phyloP scores from a whole-genome alignment of 2,888 invertebrate species.

The Stegophylla sp. region DNA sequence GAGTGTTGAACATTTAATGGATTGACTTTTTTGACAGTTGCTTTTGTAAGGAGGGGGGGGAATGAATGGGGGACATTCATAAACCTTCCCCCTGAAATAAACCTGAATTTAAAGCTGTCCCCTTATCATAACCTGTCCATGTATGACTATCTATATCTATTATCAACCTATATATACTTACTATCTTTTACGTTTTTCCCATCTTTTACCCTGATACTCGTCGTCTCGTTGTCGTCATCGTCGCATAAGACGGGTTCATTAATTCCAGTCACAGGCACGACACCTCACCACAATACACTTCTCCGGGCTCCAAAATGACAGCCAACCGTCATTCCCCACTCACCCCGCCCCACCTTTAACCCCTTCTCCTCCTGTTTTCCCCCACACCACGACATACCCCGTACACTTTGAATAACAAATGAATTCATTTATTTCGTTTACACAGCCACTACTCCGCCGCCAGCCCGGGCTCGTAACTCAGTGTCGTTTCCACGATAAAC shows the following conservation, averaged over 20 bases:
- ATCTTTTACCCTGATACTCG: neutral
- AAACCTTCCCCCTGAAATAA: too few species aligned
- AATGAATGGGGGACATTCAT: too few species aligned
- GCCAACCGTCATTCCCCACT: conserved; percentile 41
- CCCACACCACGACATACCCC: too few species aligned
- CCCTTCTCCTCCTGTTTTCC: too few species aligned
- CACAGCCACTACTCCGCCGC: conserved; percentile 14
- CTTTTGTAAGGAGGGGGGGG: too few species aligned
- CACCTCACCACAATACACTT: conserved; percentile 29
- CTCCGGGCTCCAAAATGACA: conserved; percentile 34
- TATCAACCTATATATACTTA: too few species aligned
- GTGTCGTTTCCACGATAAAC: conserved; percentile 59
- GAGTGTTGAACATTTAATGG: too few species aligned
- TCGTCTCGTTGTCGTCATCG: neutral
- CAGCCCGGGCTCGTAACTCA: conserved; percentile 47
- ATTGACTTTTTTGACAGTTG: too few species aligned
- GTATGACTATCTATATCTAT: too few species aligned
- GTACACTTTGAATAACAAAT: conserved; percentile 55
- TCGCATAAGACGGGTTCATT: conserved; percentile 51
- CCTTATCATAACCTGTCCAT: too few species aligned
- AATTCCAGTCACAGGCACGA: conserved; percentile 53
- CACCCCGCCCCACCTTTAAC: too few species aligned
- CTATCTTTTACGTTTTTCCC: neutral
- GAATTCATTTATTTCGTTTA: conserved; percentile 59
- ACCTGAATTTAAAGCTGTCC: too few species aligned